Evolutionary conservation across 2,113 vertebrate species (phyloP).

Genomic region (Oryzias woworae): DNA sequence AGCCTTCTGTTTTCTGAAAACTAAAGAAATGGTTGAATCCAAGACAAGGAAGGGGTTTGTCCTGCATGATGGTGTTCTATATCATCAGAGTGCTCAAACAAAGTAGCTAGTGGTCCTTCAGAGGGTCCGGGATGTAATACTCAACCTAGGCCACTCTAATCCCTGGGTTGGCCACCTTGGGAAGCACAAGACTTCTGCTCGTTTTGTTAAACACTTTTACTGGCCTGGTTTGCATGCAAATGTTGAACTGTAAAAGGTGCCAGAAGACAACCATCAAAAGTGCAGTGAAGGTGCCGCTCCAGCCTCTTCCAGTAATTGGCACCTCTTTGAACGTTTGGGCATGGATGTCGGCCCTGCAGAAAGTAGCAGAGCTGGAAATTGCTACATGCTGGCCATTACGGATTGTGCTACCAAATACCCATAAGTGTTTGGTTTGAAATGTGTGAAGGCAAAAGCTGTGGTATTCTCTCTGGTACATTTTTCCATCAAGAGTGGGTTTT

Average conservation of each 20-base stretch:
- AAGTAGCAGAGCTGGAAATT: background rate
- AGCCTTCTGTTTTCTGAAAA: background rate
- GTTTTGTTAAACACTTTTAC: too few relatives aligned
- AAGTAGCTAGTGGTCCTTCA: background rate
- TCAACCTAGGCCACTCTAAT: background rate
- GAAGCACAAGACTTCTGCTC: too few relatives aligned
- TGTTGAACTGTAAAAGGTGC: too few relatives aligned
- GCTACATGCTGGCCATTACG: background rate
- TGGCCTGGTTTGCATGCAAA: too few relatives aligned
- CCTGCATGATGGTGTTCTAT: too few relatives aligned
- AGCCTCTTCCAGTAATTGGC: background rate
- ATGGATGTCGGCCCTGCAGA: background rate
- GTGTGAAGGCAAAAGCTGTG: too few relatives aligned
- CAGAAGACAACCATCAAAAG: background rate
- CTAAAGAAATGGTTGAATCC: background rate
- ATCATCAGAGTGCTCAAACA: background rate
- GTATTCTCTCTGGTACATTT: too few relatives aligned
- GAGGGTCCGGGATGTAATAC: background rate
- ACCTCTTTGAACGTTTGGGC: background rate
- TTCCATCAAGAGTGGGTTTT: too few relatives aligned
- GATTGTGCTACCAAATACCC: background rate
- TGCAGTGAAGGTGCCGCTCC: too few relatives aligned
- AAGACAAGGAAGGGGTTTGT: background rate
- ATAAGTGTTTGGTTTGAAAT: background rate
- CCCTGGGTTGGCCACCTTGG: background rate